Conservation (phyloP, 2,113 vertebrate species). For the Cinclus mexicanus region DNA sequence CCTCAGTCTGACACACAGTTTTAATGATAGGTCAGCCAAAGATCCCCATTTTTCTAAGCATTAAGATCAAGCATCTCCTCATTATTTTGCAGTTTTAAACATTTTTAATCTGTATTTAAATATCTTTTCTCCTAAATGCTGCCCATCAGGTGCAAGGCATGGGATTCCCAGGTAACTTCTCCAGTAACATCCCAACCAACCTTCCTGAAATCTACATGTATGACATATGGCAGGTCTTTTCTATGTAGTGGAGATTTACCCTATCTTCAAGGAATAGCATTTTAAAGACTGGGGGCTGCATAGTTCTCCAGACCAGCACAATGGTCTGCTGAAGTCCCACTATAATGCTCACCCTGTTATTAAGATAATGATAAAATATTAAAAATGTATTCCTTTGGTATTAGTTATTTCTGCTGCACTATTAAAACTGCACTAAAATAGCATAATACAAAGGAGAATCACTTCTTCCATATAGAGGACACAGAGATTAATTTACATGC, state of each 20-base stretch:
- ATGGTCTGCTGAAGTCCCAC: not conserved
- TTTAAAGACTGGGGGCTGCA: not conserved
- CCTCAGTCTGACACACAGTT: not conserved
- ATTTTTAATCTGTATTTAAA: not conserved
- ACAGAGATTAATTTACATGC: not conserved
- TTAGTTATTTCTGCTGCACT: not conserved
- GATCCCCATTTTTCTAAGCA: not conserved
- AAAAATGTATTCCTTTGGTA: not conserved
- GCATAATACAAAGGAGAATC: not conserved
- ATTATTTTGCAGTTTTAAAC: not conserved
- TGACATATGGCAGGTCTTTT: not conserved
- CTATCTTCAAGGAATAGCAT: not conserved
- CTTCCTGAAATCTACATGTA: accelerated
- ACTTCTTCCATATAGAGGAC: not conserved
- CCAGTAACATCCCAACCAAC: not conserved
- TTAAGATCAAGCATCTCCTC: not conserved
- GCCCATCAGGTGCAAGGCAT: not conserved
- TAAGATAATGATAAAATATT: not conserved
- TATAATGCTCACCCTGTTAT: not conserved
- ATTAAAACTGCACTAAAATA: not conserved
- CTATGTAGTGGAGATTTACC: not conserved
- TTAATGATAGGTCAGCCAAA: not conserved
- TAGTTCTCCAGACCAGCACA: not conserved
- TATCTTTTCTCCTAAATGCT: not conserved
- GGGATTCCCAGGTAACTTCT: not conserved